These are phyloP conservation scores for Protodeltote pygarga DNA, from an alignment of 2,888 invertebrate genomes.

Conservation along the genomic window DNA sequence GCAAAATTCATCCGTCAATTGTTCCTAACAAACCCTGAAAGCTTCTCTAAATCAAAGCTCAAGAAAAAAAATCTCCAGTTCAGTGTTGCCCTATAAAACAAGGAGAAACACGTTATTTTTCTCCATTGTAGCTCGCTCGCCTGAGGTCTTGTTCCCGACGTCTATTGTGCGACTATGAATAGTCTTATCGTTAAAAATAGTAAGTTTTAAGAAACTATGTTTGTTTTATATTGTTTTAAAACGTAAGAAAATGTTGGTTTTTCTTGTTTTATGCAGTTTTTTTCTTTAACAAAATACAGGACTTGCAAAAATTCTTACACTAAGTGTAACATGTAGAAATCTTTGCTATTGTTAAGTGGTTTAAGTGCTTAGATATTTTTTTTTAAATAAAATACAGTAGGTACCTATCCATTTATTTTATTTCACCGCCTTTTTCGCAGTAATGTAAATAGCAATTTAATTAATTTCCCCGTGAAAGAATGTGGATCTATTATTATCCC, in stretches of 20 bases:
- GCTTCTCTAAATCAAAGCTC: constrained; percentile 37
- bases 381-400: too few relatives aligned
- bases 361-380: too few relatives aligned
- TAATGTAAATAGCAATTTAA: too few relatives aligned
- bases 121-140: constrained; percentile 37
- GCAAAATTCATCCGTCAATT: constrained; percentile 18
- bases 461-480: too few relatives aligned
- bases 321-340: too few relatives aligned
- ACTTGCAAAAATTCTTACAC: too few relatives aligned
- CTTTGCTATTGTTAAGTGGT: too few relatives aligned
- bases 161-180: constrained; percentile 50
- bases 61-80: constrained; percentile 36
- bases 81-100: constrained; percentile 47
- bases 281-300: too few relatives aligned
- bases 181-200: constrained; percentile 37
- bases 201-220: constrained; percentile 14
- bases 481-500: too few relatives aligned
- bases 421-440: too few relatives aligned
- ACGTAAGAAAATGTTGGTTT: constrained; percentile 1
- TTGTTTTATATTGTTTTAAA: constrained; percentile 7
- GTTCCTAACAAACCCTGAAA: constrained; percentile 27
- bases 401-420: too few relatives aligned
- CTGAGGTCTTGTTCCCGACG: constrained; percentile 41
- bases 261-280: neutral
- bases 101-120: constrained; percentile 51